A percentile compares a stretch with the other conserved stretches of the same genome.
These are phyloP conservation scores for Copidosoma floridanum DNA, from an alignment of 1,140 invertebrate species.

Conservation along the genomic window DNA sequence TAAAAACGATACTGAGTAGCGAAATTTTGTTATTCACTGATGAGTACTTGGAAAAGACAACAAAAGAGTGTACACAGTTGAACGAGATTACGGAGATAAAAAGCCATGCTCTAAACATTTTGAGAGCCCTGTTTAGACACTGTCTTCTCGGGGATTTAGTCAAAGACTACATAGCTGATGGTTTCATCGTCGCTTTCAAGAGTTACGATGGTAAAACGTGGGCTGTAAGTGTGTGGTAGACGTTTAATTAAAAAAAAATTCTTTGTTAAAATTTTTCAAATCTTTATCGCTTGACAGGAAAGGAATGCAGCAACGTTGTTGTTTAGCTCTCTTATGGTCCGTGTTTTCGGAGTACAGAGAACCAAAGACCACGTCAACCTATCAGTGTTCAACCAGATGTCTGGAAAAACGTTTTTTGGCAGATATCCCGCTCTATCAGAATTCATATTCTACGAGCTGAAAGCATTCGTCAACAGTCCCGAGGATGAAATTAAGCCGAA, in stretches of 20 bases:
- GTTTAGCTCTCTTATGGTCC: slow-evolving; percentile 78
- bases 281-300: slow-evolving; percentile 57
- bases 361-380: slow-evolving; percentile 71
- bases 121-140: slow-evolving; percentile 78
- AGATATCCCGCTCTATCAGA: slow-evolving; percentile 76
- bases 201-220: slow-evolving; percentile 76
- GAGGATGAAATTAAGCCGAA: slow-evolving; percentile 52
- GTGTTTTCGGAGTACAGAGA: slow-evolving; percentile 87
- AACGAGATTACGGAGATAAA: slow-evolving; percentile 56
- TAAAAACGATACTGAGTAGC: slow-evolving; percentile 7
- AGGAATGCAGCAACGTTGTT: slow-evolving; percentile 85
- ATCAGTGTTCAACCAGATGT: slow-evolving; percentile 75
- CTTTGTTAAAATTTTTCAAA: background rate
- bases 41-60: too few species aligned
- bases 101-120: slow-evolving; percentile 83
- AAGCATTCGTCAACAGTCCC: slow-evolving; percentile 52
- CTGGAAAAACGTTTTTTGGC: slow-evolving; percentile 79
- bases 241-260: background rate
- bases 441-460: slow-evolving; percentile 72
- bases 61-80: slow-evolving; percentile 14
- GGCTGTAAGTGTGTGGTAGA: slow-evolving; percentile 77
- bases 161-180: slow-evolving; percentile 69
- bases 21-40: slow-evolving; percentile 26
- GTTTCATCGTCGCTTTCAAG: slow-evolving; percentile 69
- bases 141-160: slow-evolving; percentile 72